phyloP scores from a whole-genome alignment of 2,797 vertebrate genomes.

The Clarias pachynema region DNA sequence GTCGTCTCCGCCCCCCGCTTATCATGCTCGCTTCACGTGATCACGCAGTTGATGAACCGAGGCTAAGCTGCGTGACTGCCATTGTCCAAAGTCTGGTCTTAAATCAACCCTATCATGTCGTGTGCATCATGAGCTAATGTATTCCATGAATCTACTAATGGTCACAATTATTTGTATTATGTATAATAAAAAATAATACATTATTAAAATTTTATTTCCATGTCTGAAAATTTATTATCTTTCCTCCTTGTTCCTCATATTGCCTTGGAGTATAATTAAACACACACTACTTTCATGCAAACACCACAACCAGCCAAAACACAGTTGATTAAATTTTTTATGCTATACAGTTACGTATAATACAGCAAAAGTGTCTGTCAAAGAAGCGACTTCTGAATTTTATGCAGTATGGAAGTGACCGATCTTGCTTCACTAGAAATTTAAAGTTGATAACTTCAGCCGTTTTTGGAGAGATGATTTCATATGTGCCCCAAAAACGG shows the following conservation, averaged over 20 bases:
- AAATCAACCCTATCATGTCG: neutral
- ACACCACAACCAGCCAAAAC: neutral
- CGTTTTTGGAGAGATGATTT: no score
- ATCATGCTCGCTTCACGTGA: constrained; percentile 76
- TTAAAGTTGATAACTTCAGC: no score
- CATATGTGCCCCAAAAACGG: no score
- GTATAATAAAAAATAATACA: neutral
- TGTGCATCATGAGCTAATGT: neutral
- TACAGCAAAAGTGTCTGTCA: no score
- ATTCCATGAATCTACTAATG: no score
- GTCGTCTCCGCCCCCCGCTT: constrained; percentile 51
- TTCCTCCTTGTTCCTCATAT: no score
- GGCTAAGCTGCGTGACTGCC: constrained; percentile 19
- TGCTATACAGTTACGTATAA: no score
- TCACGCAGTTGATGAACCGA: constrained; percentile 51
- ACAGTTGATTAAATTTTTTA: no score
- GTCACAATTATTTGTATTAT: neutral
- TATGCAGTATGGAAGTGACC: no score
- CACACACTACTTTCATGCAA: neutral
- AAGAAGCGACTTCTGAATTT: no score
- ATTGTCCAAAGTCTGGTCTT: constrained; percentile 20
- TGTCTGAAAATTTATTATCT: neutral
- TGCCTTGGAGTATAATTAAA: neutral
- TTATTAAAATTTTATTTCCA: neutral
- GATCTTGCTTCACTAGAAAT: no score